These are phyloP conservation scores for Lysiphlebus fabarum DNA, from an alignment of 1,140 invertebrate species.

Conservation along the genomic window DNA sequence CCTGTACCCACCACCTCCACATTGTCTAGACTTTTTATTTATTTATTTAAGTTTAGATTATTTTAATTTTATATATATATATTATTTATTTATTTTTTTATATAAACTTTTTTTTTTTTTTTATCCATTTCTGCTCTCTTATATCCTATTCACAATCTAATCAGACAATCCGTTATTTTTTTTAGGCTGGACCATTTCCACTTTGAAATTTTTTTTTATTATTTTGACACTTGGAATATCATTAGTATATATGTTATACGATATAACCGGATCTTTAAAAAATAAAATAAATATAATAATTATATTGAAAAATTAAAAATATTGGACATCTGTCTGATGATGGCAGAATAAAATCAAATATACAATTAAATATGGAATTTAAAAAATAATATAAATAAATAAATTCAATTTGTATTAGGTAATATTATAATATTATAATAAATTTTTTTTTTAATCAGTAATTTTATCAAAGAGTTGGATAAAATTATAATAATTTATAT, in stretches of 20 bases:
- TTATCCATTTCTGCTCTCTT: constrained; percentile 12
- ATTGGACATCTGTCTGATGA: constrained; percentile 25
- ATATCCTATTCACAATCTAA: constrained; percentile 41
- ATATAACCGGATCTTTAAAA: constrained; percentile 33
- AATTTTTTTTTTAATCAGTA: too few species aligned
- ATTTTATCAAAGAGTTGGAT: too few species aligned
- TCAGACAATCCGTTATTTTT: constrained; percentile 52
- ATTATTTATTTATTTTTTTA: constrained; percentile 14
- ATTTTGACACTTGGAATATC: constrained; percentile 54
- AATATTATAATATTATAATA: too few species aligned
- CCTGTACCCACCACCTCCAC: too few species aligned
- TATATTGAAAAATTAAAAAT: too few species aligned
- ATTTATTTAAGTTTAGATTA: constrained; percentile 18
- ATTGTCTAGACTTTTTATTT: constrained; percentile 19
- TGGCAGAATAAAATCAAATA: constrained; percentile 7
- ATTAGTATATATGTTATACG: constrained; percentile 40
- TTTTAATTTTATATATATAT: constrained; percentile 5
- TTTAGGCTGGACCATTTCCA: constrained; percentile 31
- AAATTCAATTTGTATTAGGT: too few species aligned
- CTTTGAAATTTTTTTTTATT: constrained; percentile 30
- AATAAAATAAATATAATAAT: neutral
- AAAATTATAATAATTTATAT: too few species aligned
- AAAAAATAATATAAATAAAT: too few species aligned
- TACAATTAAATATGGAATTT: neutral
- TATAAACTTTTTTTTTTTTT: constrained; percentile 19